Evolutionary conservation across 2,797 vertebrate genomes (phyloP).

Genomic region (Myripristis jacobus): DNA sequence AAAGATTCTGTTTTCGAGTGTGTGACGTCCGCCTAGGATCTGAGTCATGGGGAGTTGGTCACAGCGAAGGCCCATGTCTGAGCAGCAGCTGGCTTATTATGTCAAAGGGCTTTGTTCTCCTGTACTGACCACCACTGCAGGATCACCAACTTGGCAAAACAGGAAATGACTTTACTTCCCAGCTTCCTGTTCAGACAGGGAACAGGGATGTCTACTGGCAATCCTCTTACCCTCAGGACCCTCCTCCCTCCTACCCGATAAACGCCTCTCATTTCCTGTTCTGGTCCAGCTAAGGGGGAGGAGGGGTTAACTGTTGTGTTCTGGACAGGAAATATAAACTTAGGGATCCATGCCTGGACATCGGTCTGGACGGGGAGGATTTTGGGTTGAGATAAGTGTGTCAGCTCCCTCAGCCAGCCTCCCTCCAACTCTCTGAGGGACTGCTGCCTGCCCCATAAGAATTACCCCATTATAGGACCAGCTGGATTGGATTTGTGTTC

Average conservation of each 20-base stretch:
- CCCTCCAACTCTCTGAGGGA: slow-evolving; percentile 12
- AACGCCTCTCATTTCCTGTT: slow-evolving; percentile 77
- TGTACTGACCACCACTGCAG: slow-evolving; percentile 56
- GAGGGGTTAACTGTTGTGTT: slow-evolving; percentile 41
- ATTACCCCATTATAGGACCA: slow-evolving; percentile 37
- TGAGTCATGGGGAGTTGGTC: slow-evolving; percentile 30
- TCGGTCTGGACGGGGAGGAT: slow-evolving; percentile 4
- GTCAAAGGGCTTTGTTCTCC: slow-evolving; percentile 65
- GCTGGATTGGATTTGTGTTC: slow-evolving; percentile 49
- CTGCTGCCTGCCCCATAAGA: slow-evolving; percentile 11
- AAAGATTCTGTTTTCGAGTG: neutral
- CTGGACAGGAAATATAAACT: slow-evolving; percentile 60
- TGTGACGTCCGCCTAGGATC: slow-evolving; percentile 12
- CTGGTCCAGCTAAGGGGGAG: slow-evolving; percentile 16
- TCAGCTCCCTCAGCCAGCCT: neutral
- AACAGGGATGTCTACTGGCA: slow-evolving; percentile 73
- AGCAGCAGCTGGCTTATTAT: slow-evolving; percentile 49
- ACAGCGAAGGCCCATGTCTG: slow-evolving; percentile 1
- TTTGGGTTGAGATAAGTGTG: slow-evolving; percentile 17
- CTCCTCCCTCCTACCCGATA: slow-evolving; percentile 57
- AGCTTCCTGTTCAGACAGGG: slow-evolving; percentile 81
- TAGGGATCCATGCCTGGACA: slow-evolving; percentile 19
- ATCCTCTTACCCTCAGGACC: slow-evolving; percentile 52
- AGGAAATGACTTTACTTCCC: slow-evolving; percentile 84
- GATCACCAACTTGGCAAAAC: slow-evolving; percentile 80